A percentile compares a stretch with the other conserved stretches of the same genome.
Evolutionary conservation across 2,888 invertebrate genomes (phyloP).

Genomic region (Cheilosia pagana): DNA sequence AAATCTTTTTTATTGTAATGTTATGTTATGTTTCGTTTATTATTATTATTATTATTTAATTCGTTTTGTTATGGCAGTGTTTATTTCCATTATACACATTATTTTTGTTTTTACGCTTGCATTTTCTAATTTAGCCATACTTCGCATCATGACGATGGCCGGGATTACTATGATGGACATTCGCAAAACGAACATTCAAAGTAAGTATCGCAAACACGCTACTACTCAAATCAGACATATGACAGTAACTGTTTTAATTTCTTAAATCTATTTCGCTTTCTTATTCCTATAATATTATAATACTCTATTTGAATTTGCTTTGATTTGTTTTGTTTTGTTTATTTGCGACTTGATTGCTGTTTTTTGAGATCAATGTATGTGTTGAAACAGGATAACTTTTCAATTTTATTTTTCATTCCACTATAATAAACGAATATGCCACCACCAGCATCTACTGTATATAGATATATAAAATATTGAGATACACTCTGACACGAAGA

Average conservation of each 20-base stretch:
- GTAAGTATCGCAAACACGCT: constrained; percentile 76
- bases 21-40: constrained; percentile 3
- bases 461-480: constrained; percentile 49
- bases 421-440: constrained; percentile 48
- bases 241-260: constrained; percentile 18
- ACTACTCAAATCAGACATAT: constrained; percentile 4
- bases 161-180: constrained; percentile 79
- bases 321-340: constrained; percentile 14
- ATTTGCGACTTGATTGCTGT: constrained; percentile 40
- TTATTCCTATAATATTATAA: constrained; percentile 2
- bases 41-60: constrained; percentile 23
- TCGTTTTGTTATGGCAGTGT: constrained; percentile 65
- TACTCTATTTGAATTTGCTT: constrained; percentile 17
- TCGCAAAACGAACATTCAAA: constrained; percentile 79
- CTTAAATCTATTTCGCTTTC: constrained; percentile 13
- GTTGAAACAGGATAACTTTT: constrained; percentile 45
- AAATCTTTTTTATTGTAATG: neutral
- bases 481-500: constrained; percentile 55
- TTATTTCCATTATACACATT: constrained; percentile 73
- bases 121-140: constrained; percentile 78
- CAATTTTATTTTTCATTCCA: constrained; percentile 35
- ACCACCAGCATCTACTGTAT: constrained; percentile 16
- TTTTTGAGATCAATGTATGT: constrained; percentile 48
- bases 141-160: constrained; percentile 78
- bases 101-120: constrained; percentile 77